Evolutionary conservation across 1,140 invertebrate species (phyloP), one percentile per base, ranked within the genome.

Genomic region (Thaumatotibia leucotreta): DNA sequence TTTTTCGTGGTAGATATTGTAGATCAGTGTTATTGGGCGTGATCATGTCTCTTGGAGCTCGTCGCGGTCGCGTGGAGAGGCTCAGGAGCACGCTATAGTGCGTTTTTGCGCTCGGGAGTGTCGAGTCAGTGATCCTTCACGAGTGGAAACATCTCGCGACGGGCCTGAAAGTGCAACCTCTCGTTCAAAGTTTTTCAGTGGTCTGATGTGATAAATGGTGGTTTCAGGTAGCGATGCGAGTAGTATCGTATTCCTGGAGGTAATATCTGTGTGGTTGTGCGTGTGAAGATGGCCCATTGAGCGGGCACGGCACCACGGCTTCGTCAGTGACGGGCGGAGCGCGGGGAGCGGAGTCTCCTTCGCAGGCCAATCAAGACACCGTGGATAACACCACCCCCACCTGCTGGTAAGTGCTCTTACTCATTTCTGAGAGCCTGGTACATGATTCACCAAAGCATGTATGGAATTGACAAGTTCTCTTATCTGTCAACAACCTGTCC

Each of bases 341-440:
- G 88, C 86, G 88, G 86, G 88, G 86, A 84, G 86, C 84, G 49
- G 88, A 87, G 86, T 91, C 86, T 88, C 86, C 88, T 87, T 88
- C 86, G 86, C 88, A 91, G 80, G 76, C 85, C 83, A 91, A 88
- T 77, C 88, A 88, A 70, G 85, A 89, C 79, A 88, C 88, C 70
- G 84, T 89, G 83, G 88, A 90, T 71, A 89, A 88, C 88, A 78
- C 86, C 77, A 89, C 86, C 78, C 86, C 86, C 77, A 89, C 86
- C 76, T 90, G 88, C 79, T 90, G 88, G 86, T 90, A 65, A 88
- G 81, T 85, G 22, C 62, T 33, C 49, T 64, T 23, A 39, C 35
- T 5, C 23, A 8, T 23, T 24, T 54, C 23, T 54, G 22, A 14
- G 23, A 63, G 11, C 50, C 50, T 54, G 23, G 50, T 54, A 14